Conservation (phyloP, 1,140 invertebrate species). For the Hylaeus anthracinus region DNA sequence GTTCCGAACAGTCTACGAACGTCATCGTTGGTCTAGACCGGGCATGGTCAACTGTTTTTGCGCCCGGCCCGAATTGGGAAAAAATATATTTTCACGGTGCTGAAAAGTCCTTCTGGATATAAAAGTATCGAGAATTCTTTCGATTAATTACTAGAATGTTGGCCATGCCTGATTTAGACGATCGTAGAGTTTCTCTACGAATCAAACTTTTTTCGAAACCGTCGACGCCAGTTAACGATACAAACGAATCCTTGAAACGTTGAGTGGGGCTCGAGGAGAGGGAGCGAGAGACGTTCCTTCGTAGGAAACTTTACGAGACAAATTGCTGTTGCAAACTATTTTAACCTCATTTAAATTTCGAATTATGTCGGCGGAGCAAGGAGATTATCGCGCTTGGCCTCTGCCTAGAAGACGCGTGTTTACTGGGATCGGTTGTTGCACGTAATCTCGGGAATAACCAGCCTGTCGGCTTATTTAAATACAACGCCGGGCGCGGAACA, state of each 20-base stretch:
- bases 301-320: slow-evolving; percentile 68
- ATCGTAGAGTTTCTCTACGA: too few relatives aligned
- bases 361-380: slow-evolving; percentile 60
- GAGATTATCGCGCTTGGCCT: slow-evolving; percentile 33
- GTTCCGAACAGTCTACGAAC: not conserved
- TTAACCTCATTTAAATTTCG: slow-evolving; percentile 76
- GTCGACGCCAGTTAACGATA: too few relatives aligned
- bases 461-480: slow-evolving; percentile 30
- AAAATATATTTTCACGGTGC: too few relatives aligned
- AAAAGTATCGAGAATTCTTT: too few relatives aligned
- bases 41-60: too few relatives aligned
- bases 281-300: not conserved
- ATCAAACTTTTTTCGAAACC: too few relatives aligned
- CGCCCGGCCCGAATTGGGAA: too few relatives aligned
- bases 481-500: slow-evolving; percentile 2
- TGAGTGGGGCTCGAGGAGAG: not conserved
- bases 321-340: slow-evolving; percentile 76
- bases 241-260: slow-evolving; percentile 8
- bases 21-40: not conserved
- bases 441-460: slow-evolving; percentile 30
- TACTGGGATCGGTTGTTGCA: slow-evolving; percentile 8
- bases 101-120: too few relatives aligned
- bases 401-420: slow-evolving; percentile 16
- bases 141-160: too few relatives aligned
- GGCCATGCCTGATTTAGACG: too few relatives aligned